Evolutionary conservation across 1,140 invertebrate species (phyloP), one percentile per base, ranked within the genome.

Genomic region (Olivierus martensii): DNA sequence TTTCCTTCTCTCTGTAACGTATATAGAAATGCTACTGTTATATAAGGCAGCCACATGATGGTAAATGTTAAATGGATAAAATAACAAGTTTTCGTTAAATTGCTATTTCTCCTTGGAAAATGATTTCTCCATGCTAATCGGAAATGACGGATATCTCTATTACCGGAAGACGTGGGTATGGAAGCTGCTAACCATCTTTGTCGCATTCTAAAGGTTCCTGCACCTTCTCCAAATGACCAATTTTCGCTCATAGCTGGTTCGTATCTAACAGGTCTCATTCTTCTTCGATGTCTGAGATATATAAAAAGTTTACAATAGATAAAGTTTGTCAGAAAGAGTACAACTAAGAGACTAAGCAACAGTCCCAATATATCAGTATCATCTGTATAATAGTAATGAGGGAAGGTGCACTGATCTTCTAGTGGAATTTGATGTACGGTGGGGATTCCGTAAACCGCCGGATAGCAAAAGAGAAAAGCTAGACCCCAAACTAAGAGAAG

Each of bases 231-330:
- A 46, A 56, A 56, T 3, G 46, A 46, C 55, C 55, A 56, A 34
- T 56, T 53, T 14, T 56, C 50, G 35, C 55, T 56, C 17, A 52
- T 51, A 12, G 55, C 55, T 17, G 55, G 51, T 34, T 56, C 55
- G 22, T 56, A 56, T 15, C 45, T 44, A 6, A 56, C 37, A 4
- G 55, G 55, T 35, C 55, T 37, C 55, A 56, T 56, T 52, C 21
- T 52, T 35, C 55, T 28, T 21, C 55, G 38, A 6, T 19, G 14
- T 11, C 55, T 36, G 9, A 56, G 18, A 5, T 51, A 51, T 21
- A 56, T 35, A 49, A 56, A 56, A n/a, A 56, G 19, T 46, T 46
- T 52, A 0, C 21, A 17, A 36, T 56, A 56, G 3, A 52, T 21
- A 2, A 52, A 12, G 17, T 56, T 52, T 1, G 50, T 56, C 18